phyloP scores from a whole-genome alignment of 2,113 vertebrate species.

The Puffinus mauretanicus region DNA sequence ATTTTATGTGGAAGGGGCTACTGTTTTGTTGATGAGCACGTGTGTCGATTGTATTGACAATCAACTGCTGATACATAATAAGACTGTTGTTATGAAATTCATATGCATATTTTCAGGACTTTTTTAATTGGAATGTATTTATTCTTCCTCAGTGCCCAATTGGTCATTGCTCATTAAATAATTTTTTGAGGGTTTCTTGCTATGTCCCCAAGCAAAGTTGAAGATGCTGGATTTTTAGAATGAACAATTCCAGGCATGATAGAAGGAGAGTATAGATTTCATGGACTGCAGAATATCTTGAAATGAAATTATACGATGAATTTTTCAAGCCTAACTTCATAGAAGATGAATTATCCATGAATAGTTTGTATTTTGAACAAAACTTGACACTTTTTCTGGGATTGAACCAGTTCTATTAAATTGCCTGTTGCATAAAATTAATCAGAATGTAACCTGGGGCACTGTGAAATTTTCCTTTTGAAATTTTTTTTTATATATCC shows the following conservation, averaged over 20 bases:
- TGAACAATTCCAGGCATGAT: not conserved
- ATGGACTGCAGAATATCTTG: not conserved
- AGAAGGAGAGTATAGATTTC: not conserved
- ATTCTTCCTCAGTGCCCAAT: not conserved
- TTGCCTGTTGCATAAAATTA: not conserved
- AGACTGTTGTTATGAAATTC: not conserved
- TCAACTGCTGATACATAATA: not conserved
- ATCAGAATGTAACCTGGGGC: not conserved
- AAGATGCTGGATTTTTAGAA: not conserved
- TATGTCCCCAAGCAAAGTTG: not conserved
- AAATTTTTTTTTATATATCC: not conserved
- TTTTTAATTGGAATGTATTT: not conserved
- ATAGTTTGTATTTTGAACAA: conserved; percentile 21
- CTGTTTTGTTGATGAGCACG: not conserved
- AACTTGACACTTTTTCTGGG: not conserved
- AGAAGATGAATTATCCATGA: not conserved
- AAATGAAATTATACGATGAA: not conserved
- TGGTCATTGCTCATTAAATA: not conserved
- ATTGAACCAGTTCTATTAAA: not conserved
- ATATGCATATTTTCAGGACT: not conserved
- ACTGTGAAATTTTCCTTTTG: not conserved
- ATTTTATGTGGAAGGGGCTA: not conserved
- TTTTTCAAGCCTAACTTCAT: conserved; percentile 11
- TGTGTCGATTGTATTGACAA: not conserved
- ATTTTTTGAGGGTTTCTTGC: not conserved